phyloP scores from a whole-genome alignment of 2,113 vertebrate species.

The Dendrocopos noguchii region DNA sequence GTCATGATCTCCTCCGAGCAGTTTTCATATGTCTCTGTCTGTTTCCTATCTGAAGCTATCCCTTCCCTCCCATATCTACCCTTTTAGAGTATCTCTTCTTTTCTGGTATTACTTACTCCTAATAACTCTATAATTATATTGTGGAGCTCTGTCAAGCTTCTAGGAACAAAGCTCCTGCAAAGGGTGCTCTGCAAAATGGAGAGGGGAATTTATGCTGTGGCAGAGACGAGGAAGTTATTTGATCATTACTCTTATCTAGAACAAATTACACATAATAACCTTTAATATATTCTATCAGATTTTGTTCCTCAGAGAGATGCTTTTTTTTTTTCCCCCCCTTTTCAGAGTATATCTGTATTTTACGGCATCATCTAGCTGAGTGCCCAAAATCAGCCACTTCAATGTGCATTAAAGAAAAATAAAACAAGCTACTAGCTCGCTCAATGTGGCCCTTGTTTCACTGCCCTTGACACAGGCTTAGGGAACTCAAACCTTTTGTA shows the following conservation, averaged over 20 bases:
- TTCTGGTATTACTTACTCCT: conserved; percentile 55
- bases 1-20: not conserved
- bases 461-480: conserved; percentile 70
- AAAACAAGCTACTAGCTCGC: not conserved
- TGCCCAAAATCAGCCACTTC: conserved; percentile 57
- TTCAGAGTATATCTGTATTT: conserved; percentile 10
- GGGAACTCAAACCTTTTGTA: conserved; percentile 66
- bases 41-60: not conserved
- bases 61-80: not conserved
- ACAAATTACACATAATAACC: conserved; percentile 70
- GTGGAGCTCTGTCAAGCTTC: not conserved
- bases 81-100: not conserved
- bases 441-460: conserved; percentile 75
- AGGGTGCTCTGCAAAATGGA: conserved; percentile 18
- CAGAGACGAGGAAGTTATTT: conserved; percentile 50
- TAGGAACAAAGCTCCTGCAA: not conserved
- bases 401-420: conserved; percentile 60
- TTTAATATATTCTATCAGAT: conserved; percentile 60
- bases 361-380: conserved; percentile 34
- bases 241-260: conserved; percentile 65
- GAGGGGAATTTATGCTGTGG: not conserved
- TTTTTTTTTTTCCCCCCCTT: not conserved
- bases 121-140: conserved; percentile 32
- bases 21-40: not conserved
- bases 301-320: conserved; percentile 17